Base-by-base conservation (phyloP, 2,113 vertebrate genomes). In the Eubucco bourcierii region DNA sequence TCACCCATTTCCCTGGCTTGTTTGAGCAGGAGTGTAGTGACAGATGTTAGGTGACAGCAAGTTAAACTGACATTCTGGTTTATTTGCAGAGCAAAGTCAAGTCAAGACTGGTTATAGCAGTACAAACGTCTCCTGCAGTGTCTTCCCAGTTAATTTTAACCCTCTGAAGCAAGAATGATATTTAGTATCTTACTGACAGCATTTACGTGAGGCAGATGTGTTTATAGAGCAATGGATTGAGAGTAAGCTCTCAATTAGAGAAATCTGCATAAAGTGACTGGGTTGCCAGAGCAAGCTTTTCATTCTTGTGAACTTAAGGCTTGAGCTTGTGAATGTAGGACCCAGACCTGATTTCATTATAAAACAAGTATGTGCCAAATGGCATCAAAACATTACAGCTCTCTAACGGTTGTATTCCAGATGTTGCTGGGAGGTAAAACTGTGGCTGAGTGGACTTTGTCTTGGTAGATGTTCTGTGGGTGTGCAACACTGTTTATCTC, bases 51-150 rank as follows among this genome's bases (percentile, higher is more conserved):
- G 81, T 89, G 87, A 93, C 93, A 93, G 91, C 44, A 15, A 93
- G 79, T 89, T 94, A 92, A 91, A 94, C 68, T 92, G 94, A 90
- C 90, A 58, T 88, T 78, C 80, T 84, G 76, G 68, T 93, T 94
- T 94, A 93, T 95, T 93, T 95, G 85, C 68, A 90, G 85, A 93
- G 56, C n/a, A 78, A 90, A 93, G 87, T 91, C 83, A 67, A 90
- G 88, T 94, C 95, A 94, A 90, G 85, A 75, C 73, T 86, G 53
- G 82, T 95, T 91, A 94, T 23, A 74, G 72, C 76, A 90, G 44
- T 76, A n/a, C 58, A 61, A 80, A 60, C 29, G 29, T 88, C 65
- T 95, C 74, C 61, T 3, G 2, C 47, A 60, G 65, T 23, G 29
- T 65, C 73, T 86, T 80, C 55, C 46, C 61, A 33, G 73, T 61